phyloP scores from a whole-genome alignment of 2,888 invertebrate genomes.

The Sympetrum striolatum region DNA sequence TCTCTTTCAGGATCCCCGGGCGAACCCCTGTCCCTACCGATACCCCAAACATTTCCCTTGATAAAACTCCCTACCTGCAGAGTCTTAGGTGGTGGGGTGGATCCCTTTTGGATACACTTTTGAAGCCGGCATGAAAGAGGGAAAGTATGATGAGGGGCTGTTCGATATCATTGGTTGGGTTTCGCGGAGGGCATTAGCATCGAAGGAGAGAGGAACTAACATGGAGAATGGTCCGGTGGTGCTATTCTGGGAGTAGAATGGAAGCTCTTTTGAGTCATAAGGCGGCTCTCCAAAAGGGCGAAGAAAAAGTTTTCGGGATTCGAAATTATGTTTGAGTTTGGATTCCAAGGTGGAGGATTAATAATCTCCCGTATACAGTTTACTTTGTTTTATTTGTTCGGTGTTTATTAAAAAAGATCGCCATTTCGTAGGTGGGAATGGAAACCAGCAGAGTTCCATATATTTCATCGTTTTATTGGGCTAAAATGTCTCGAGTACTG shows the following conservation, averaged over 20 bases:
- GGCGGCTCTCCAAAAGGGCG: background rate
- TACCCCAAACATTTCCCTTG: background rate
- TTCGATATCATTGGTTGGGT: background rate
- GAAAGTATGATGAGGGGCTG: background rate
- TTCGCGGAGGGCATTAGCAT: background rate
- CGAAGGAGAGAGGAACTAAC: background rate
- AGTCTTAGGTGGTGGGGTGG: background rate
- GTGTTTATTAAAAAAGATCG: too few relatives aligned
- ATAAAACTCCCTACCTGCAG: background rate
- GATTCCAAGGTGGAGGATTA: background rate
- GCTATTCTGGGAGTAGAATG: background rate
- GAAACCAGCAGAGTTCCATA: too few relatives aligned
- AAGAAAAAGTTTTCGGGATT: background rate
- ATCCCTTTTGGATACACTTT: too few relatives aligned
- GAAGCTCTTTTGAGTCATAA: too few relatives aligned
- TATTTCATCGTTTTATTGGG: too few relatives aligned
- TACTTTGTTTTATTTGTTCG: too few relatives aligned
- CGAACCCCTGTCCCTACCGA: background rate
- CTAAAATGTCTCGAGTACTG: too few relatives aligned
- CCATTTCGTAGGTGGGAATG: too few relatives aligned
- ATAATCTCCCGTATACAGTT: background rate
- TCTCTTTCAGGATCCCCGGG: background rate
- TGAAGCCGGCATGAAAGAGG: background rate
- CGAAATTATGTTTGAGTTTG: background rate
- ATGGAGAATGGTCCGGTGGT: background rate